phyloP scores from a whole-genome alignment of 1,140 invertebrate genomes.

The Sinonovacula constricta region DNA sequence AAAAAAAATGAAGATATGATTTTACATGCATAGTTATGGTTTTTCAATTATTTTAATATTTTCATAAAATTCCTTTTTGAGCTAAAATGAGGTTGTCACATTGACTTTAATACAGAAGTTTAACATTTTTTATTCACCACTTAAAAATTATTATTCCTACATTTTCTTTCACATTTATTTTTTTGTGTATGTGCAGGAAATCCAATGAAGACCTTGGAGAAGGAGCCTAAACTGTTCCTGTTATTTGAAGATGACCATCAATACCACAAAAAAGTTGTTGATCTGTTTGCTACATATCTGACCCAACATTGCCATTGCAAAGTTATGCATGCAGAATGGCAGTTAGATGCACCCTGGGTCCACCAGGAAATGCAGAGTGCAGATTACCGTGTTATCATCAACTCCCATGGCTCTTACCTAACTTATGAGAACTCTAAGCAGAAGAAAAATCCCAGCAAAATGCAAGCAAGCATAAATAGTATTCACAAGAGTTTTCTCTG shows the following conservation, averaged over 20 bases:
- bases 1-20: no score
- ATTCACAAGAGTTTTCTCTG: slow-evolving; percentile 36
- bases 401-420: slow-evolving; percentile 37
- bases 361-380: slow-evolving; percentile 29
- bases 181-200: no score
- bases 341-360: slow-evolving; percentile 33
- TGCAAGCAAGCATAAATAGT: slow-evolving; percentile 27
- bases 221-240: slow-evolving; percentile 22
- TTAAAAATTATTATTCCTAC: no score
- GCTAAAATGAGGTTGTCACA: no score
- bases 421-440: not conserved
- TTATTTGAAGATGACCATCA: slow-evolving; percentile 41
- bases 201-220: not conserved
- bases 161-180: no score
- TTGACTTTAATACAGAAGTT: no score
- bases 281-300: slow-evolving; percentile 29
- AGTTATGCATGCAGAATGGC: slow-evolving; percentile 23
- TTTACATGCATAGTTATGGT: no score
- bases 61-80: no score
- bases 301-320: slow-evolving; percentile 27
- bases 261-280: slow-evolving; percentile 23
- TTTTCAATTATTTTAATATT: no score
- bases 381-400: slow-evolving; percentile 31
- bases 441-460: not conserved
- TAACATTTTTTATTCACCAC: no score